Evolutionary conservation across 2,888 invertebrate genomes (phyloP).

Genomic region (Danaus chrysippus): DNA sequence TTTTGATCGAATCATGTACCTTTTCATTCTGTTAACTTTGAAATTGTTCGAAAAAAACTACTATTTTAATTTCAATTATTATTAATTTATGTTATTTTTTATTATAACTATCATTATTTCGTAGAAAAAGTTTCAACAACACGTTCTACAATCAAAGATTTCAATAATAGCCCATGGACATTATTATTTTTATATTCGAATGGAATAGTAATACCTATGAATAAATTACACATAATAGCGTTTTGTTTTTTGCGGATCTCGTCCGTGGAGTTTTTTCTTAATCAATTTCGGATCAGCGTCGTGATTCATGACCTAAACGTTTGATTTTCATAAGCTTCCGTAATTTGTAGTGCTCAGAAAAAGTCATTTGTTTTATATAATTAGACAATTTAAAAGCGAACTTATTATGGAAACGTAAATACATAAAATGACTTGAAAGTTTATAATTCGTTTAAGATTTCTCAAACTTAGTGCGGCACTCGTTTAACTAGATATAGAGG

Average conservation of each 20-base stretch:
- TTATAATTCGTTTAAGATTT: too few species aligned
- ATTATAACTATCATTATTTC: background rate
- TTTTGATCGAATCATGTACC: too few species aligned
- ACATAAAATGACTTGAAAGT: too few species aligned
- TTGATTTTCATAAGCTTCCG: constrained; percentile 59
- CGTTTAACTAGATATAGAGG: constrained; percentile 55
- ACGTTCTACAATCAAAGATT: constrained; percentile 16
- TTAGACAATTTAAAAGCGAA: constrained; percentile 2
- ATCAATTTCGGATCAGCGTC: constrained; percentile 70
- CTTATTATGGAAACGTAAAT: background rate
- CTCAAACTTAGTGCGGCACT: too few species aligned
- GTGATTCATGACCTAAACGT: constrained; percentile 69
- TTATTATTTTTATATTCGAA: constrained; percentile 48
- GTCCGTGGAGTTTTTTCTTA: constrained; percentile 60
- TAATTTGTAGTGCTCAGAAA: constrained; percentile 38
- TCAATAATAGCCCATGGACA: constrained; percentile 39
- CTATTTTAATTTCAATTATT: background rate
- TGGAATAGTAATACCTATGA: constrained; percentile 56
- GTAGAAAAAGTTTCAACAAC: background rate
- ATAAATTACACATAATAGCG: constrained; percentile 67
- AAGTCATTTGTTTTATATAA: constrained; percentile 9
- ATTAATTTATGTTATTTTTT: background rate
- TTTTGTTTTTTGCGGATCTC: constrained; percentile 54
- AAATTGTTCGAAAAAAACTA: too few species aligned
- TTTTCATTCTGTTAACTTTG: too few species aligned